Evolutionary conservation across 2,888 invertebrate genomes (phyloP), one percentile per base, ranked within the genome.

Genomic region (Nemotelus nigrinus): DNA sequence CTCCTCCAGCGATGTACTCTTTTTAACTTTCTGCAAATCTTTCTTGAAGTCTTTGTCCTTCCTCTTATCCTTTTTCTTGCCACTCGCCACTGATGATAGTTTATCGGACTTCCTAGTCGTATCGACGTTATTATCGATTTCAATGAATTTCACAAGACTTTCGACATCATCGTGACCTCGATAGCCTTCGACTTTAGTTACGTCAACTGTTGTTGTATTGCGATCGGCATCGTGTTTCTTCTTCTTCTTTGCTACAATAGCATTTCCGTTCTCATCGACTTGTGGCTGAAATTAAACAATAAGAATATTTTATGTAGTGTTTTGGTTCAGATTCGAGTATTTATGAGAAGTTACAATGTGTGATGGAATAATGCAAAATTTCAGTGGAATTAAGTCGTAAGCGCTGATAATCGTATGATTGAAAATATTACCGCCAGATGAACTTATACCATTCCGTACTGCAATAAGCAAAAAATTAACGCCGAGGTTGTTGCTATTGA

Each of bases 211-310:
- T 80, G 83, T 86, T 25, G 85, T 87, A 74, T 87, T 92, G 85
- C 83, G 91, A 88, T 89, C 89, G 77, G 85, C 85, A 77, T 88
- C 88, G 43, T 85, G 89, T 88, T 87, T 90, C 88, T 88, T 91
- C 89, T 87, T 90, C 89, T 83, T 89, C 83, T 86, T 89, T 10
- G 79, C 80, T 50, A 78, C 78, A 83, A 94, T 88, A 55, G 94
- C 90, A 85, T 95, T 95, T 79, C 93, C 94, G 85, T 94, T 95
- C 88, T 95, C 95, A 87, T 95, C 95, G 80, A 93, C 88, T 80
- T 92, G 85, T 67, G 85, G 85, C 84, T 87, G 68, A 45, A 75
- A 76, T 53, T 7, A 53, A 6, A 68, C 25, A 53, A 39, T 50
- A 64, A 43, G 41, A 50, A 25, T 25, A 25, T 25, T 25, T 25